Percentiles rank a stretch among this genome's conserved stretches.
phyloP scores from a whole-genome alignment of 2,888 invertebrate genomes.

The Balanococcus diminutus region DNA sequence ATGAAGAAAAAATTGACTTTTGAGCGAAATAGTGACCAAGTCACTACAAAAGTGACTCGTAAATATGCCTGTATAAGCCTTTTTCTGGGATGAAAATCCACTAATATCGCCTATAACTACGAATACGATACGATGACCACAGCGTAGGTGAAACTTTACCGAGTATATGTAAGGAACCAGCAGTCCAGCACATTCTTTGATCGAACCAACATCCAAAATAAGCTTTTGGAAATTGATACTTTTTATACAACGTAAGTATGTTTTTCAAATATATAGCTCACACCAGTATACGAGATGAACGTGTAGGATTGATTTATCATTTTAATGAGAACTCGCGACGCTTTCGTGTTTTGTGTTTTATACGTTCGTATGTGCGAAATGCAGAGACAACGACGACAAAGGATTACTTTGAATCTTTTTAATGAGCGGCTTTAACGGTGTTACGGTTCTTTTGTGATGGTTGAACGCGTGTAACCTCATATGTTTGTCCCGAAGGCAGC shows the following conservation, averaged over 20 bases:
- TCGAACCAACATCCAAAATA: not conserved
- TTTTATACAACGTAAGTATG: not conserved
- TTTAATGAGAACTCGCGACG: not conserved
- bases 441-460: constrained; percentile 27
- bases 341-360: not conserved
- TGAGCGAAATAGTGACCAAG: too few relatives aligned
- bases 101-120: too few relatives aligned
- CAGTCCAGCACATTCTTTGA: too few relatives aligned
- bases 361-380: not conserved
- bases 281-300: not conserved
- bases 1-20: too few relatives aligned
- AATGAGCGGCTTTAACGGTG: constrained; percentile 12
- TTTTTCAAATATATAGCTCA: not conserved
- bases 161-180: too few relatives aligned
- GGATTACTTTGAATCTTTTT: constrained; percentile 27
- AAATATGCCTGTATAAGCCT: too few relatives aligned
- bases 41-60: too few relatives aligned
- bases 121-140: not conserved
- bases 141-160: not conserved
- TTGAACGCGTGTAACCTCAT: constrained; percentile 27
- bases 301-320: not conserved
- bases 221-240: not conserved
- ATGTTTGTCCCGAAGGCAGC: not conserved
- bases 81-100: too few relatives aligned
- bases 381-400: not conserved